Conservation (phyloP, 2,113 vertebrate genomes). For the Bujurquina vittata region DNA sequence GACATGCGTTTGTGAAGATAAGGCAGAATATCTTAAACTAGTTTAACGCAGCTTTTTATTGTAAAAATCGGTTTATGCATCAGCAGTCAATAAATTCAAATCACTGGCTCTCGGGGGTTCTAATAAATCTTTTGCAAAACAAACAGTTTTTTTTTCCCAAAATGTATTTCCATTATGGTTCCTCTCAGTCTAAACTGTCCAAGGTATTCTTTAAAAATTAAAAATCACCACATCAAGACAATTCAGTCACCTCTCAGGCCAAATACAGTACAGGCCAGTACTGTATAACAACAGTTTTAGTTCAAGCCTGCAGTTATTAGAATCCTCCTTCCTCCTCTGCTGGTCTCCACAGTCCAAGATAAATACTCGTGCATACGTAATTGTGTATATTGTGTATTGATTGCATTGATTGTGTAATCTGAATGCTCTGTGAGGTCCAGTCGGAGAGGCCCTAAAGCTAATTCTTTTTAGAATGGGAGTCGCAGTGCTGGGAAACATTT, state of each 20-base stretch:
- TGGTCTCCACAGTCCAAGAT: neutral
- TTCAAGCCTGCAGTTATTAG: neutral
- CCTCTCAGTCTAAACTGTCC: too few species aligned
- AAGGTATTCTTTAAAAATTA: neutral
- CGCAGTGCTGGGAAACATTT: slow-evolving; percentile 24
- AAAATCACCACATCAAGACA: neutral
- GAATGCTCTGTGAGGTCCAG: neutral
- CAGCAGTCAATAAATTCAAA: neutral
- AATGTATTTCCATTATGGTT: neutral
- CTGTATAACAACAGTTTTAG: too few species aligned
- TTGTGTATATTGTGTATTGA: neutral
- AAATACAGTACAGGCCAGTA: neutral
- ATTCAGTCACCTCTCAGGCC: too few species aligned
- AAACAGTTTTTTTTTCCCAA: too few species aligned
- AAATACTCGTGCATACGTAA: neutral
- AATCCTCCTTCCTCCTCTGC: neutral
- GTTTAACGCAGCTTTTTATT: too few species aligned
- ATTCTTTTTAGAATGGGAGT: slow-evolving; percentile 27
- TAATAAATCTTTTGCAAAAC: neutral
- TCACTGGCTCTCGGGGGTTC: neutral
- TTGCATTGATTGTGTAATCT: neutral
- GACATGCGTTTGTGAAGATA: neutral
- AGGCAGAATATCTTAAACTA: neutral
- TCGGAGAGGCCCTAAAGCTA: neutral
- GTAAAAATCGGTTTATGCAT: too few species aligned